Base-by-base conservation (phyloP, 2,888 invertebrate genomes). In the Acronicta alni region DNA sequence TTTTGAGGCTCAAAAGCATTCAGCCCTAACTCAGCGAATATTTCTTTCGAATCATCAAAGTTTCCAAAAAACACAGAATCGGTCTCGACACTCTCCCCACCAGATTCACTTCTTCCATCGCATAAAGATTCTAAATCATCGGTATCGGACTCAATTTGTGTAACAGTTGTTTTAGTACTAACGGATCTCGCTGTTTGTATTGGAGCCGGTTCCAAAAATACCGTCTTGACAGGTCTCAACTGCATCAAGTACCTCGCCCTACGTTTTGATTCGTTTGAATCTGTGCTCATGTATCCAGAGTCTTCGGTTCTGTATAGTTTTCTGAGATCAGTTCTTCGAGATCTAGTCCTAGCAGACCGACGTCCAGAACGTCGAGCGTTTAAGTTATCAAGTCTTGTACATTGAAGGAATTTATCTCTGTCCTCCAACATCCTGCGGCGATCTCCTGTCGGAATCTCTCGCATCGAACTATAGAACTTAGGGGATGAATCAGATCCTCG, bases 51-150 rank as follows among this genome's bases (percentile, higher is more conserved):
- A 59, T 94, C 93, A 43, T 93, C 92, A 75, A 96, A 96, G 84
- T 96, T 96, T 7, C 97, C 97, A 80, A 97, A 97, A 83, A 97
- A 97, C 12, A 98, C 97, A 12, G 97, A 98, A 88, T 98, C 97
- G 0, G 98, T 98, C 81, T 97, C 98, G 3, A 97, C 95, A 87
- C 97, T 98, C 84, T 98, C 98, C 2, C 97, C 98, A 0, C 98
- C 98, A 20, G 97, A 98, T 86, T 98, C 98, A 83, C 97, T 97
- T 68, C 96, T 96, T 10, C 97, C 97, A 75, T 97, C 97, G 44
- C 96, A 96, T 52, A 96, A 91, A 23, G 97, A 97, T 81, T 97
- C 97, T 57, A 97, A 96, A 17, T 97, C 97, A 78, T 96, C 97
- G 67, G 97, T 96, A 73, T 96, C 95, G 60, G 96, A 95, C 73